These are phyloP conservation scores for Sebastes dallii DNA, from an alignment of 2,797 vertebrate species.

Conservation along the genomic window DNA sequence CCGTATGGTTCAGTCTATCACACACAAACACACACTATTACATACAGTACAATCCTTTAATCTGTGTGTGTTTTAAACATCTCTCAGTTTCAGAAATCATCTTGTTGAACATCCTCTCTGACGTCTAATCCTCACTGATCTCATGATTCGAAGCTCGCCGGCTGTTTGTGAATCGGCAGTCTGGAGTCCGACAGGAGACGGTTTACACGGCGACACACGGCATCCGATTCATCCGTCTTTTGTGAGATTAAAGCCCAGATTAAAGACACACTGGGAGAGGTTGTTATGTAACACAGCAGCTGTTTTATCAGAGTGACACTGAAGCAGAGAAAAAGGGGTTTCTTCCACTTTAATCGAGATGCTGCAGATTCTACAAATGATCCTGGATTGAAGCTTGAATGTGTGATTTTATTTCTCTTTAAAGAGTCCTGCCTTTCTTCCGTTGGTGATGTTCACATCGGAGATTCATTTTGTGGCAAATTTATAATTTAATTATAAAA, in stretches of 20 bases:
- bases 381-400: not conserved
- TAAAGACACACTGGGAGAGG: not conserved
- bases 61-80: not conserved
- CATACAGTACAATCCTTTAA: not conserved
- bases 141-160: not conserved
- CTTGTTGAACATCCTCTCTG: not conserved
- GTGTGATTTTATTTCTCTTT: not conserved
- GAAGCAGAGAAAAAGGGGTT: not conserved
- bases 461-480: not conserved
- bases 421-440: not conserved
- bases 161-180: constrained; percentile 17
- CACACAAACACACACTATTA: not conserved
- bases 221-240: constrained; percentile 19
- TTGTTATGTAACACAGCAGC: constrained; percentile 20
- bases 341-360: not conserved
- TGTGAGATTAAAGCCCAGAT: constrained; percentile 32
- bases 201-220: not conserved
- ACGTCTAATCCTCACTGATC: not conserved
- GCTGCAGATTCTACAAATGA: not conserved
- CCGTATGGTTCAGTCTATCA: not conserved
- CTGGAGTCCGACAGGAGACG: not conserved
- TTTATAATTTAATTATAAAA: not conserved
- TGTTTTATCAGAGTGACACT: constrained; percentile 8
- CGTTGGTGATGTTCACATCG: not conserved
- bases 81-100: not conserved